Conservation (phyloP, 2,888 invertebrate species). For the Trypoxylon attenuatum region DNA sequence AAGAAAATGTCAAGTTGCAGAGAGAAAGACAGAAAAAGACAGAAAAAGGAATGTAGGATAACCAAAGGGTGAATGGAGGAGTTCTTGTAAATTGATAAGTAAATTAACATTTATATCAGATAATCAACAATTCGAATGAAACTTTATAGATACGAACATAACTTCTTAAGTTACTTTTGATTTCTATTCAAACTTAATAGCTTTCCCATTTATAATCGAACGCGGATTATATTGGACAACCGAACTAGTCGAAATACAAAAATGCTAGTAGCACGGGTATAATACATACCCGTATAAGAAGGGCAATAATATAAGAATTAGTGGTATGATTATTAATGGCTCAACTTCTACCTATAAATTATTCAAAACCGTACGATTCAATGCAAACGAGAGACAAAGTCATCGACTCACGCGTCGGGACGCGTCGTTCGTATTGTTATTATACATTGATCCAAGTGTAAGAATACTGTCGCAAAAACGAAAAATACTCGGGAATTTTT, state of each 20-base stretch:
- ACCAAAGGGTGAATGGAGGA: slow-evolving; percentile 12
- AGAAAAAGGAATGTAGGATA: slow-evolving; percentile 41
- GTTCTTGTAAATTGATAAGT: slow-evolving; percentile 18
- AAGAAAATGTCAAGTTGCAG: too few relatives aligned
- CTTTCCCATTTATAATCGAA: slow-evolving; percentile 10
- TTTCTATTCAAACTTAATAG: slow-evolving; percentile 26
- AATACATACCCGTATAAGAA: too few relatives aligned
- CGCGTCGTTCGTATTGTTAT: too few relatives aligned
- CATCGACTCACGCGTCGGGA: background rate
- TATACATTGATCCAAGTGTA: too few relatives aligned
- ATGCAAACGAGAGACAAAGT: slow-evolving; percentile 19
- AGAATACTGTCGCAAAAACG: background rate
- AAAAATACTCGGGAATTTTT: too few relatives aligned
- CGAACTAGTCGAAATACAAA: slow-evolving; percentile 38
- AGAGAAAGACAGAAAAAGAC: too few relatives aligned
- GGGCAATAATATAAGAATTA: slow-evolving; percentile 44
- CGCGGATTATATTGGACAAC: slow-evolving; percentile 27
- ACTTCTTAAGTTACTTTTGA: slow-evolving; percentile 38
- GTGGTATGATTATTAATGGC: slow-evolving; percentile 42
- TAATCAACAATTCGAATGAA: slow-evolving; percentile 33
- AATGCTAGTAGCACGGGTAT: slow-evolving; percentile 24
- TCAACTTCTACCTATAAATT: slow-evolving; percentile 25
- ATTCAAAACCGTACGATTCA: slow-evolving; percentile 19
- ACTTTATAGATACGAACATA: slow-evolving; percentile 20
- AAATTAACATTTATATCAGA: slow-evolving; percentile 28